phyloP scores from a whole-genome alignment of 2,797 vertebrate genomes.

The Garrulus glandarius region DNA sequence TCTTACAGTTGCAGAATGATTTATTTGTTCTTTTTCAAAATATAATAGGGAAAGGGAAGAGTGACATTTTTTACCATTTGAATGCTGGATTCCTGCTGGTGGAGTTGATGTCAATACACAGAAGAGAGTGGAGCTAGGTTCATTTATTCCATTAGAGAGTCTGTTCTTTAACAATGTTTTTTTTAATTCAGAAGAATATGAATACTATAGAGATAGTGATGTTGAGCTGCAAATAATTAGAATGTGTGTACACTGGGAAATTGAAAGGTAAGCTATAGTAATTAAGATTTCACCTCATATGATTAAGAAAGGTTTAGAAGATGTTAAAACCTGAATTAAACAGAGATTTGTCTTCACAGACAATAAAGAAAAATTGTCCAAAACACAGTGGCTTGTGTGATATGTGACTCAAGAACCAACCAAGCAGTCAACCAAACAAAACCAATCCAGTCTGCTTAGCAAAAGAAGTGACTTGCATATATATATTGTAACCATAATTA shows the following conservation, averaged over 20 bases:
- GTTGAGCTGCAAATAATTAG: not conserved
- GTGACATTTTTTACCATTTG: not conserved
- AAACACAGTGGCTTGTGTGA: not conserved
- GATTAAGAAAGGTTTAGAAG: not conserved
- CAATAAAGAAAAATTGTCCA: not conserved
- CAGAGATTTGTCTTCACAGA: not conserved
- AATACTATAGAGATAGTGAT: not conserved
- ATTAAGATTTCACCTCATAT: not conserved
- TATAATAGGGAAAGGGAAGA: not conserved
- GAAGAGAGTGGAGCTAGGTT: not conserved
- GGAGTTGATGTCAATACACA: not conserved
- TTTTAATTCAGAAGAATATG: not conserved
- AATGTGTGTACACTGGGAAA: not conserved
- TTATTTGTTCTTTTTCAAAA: slow-evolving; percentile 40
- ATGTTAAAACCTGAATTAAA: not conserved
- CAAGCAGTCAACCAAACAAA: not conserved
- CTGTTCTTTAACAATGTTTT: not conserved
- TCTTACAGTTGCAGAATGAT: not conserved
- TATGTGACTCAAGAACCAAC: not conserved
- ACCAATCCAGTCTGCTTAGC: not conserved
- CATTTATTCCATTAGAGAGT: not conserved
- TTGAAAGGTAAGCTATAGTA: not conserved
- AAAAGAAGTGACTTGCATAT: not conserved
- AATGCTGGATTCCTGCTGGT: not conserved
- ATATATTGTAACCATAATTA: not conserved